Evolutionary conservation across 2,113 vertebrate genomes (phyloP).

Genomic region (Pyrgilauda ruficollis): DNA sequence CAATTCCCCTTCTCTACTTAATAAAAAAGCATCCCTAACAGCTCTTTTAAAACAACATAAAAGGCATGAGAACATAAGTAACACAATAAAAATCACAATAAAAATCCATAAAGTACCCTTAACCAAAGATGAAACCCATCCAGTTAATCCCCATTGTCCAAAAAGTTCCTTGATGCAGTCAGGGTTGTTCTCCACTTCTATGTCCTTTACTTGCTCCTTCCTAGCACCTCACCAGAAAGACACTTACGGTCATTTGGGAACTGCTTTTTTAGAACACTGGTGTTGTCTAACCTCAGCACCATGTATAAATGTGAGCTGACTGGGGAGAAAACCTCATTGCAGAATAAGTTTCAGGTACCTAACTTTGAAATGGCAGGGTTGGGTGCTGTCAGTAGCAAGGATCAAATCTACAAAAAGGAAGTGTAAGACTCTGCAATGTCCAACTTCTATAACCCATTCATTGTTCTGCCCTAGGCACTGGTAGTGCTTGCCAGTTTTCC

Average conservation of each 20-base stretch:
- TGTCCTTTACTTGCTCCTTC: no score
- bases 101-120: no score
- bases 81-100: no score
- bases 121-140: no score
- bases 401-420: neutral
- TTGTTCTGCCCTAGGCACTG: neutral
- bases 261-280: neutral
- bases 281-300: neutral
- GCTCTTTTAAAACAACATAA: no score
- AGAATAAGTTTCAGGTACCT: neutral
- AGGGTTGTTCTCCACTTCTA: no score
- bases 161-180: no score
- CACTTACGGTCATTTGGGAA: neutral
- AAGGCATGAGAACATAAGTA: no score
- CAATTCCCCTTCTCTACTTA: no score
- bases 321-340: neutral
- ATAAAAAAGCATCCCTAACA: no score
- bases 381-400: neutral
- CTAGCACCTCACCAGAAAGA: neutral
- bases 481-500: neutral
- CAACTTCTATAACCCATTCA: neutral
- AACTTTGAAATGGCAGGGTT: neutral
- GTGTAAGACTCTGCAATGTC: neutral
- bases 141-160: no score
- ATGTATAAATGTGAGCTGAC: neutral